Percentiles rank a stretch among this genome's conserved stretches.
phyloP scores from a whole-genome alignment of 2,113 vertebrate species.

The Sebastes fasciatus region DNA sequence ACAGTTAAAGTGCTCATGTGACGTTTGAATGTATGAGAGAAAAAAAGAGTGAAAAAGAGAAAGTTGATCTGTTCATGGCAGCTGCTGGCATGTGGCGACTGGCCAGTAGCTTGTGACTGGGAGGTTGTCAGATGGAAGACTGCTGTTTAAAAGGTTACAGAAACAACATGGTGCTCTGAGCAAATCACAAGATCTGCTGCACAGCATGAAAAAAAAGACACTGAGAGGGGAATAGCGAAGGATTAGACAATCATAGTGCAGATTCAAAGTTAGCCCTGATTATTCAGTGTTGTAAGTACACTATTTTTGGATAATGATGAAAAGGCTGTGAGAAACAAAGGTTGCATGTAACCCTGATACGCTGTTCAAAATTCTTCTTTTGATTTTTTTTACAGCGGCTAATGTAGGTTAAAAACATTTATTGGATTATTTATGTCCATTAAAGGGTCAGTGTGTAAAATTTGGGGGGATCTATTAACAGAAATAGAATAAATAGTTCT shows the following conservation, averaged over 20 bases:
- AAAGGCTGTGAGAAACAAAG: slow-evolving; percentile 24
- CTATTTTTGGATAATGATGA: slow-evolving; percentile 54
- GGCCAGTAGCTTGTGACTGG: slow-evolving; percentile 83
- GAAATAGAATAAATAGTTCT: too few species aligned
- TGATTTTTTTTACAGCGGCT: neutral
- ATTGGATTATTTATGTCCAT: neutral
- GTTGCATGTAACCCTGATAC: slow-evolving; percentile 10
- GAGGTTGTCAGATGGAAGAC: slow-evolving; percentile 74
- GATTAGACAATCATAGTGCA: slow-evolving; percentile 29
- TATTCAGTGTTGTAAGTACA: slow-evolving; percentile 27
- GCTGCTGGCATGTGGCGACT: slow-evolving; percentile 78
- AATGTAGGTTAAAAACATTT: neutral
- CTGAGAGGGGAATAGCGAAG: slow-evolving; percentile 22
- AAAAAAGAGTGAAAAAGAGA: slow-evolving; percentile 46
- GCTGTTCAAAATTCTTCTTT: neutral
- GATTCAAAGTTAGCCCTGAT: slow-evolving; percentile 37
- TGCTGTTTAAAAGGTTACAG: slow-evolving; percentile 83
- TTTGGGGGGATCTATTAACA: too few species aligned
- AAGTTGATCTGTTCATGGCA: slow-evolving; percentile 60
- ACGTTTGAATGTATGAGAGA: slow-evolving; percentile 54
- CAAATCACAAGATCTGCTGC: slow-evolving; percentile 84
- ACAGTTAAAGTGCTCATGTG: slow-evolving; percentile 58
- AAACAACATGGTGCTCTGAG: slow-evolving; percentile 80
- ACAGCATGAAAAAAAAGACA: slow-evolving; percentile 50
- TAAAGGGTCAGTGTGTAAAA: neutral